These are phyloP conservation scores for Synergus laeviventris DNA, from an alignment of 2,888 invertebrate genomes.

Conservation along the genomic window DNA sequence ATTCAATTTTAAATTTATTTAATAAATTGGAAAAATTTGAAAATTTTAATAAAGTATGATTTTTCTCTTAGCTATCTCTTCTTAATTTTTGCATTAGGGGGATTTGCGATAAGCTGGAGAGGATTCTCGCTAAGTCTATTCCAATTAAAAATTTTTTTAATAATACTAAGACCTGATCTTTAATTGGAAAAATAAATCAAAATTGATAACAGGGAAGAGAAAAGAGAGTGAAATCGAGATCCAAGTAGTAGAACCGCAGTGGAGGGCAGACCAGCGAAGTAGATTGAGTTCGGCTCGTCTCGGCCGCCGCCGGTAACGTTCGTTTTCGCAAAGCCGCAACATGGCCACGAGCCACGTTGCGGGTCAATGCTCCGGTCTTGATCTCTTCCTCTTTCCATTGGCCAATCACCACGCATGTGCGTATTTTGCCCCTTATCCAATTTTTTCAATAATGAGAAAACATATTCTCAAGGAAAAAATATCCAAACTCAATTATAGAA, in stretches of 20 bases:
- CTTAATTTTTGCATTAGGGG: neutral
- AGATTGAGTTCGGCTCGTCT: constrained; percentile 24
- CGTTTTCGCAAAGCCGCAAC: constrained; percentile 32
- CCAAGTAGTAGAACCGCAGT: constrained; percentile 29
- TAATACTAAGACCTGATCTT: neutral
- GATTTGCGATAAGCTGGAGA: neutral
- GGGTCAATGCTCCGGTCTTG: constrained; percentile 33
- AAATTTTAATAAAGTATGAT: neutral
- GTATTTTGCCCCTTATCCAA: constrained; percentile 21
- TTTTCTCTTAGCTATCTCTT: neutral
- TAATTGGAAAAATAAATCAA: neutral
- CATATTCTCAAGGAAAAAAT: neutral
- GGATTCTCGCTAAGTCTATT: neutral
- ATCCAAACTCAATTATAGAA: neutral
- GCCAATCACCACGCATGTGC: constrained; percentile 30
- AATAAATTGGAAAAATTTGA: neutral
- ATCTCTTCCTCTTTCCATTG: constrained; percentile 18
- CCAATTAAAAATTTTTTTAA: too few relatives aligned
- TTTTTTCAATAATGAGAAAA: neutral
- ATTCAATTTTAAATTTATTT: neutral
- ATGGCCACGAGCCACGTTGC: constrained; percentile 39
- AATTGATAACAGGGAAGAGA: neutral
- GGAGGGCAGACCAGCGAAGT: constrained; percentile 29
- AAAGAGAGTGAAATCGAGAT: constrained; percentile 13
- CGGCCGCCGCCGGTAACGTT: constrained; percentile 1